Evolutionary conservation across 53 echinoderm and acorn worm genomes (phyloP).

Genomic region (Arbacia lixula): DNA sequence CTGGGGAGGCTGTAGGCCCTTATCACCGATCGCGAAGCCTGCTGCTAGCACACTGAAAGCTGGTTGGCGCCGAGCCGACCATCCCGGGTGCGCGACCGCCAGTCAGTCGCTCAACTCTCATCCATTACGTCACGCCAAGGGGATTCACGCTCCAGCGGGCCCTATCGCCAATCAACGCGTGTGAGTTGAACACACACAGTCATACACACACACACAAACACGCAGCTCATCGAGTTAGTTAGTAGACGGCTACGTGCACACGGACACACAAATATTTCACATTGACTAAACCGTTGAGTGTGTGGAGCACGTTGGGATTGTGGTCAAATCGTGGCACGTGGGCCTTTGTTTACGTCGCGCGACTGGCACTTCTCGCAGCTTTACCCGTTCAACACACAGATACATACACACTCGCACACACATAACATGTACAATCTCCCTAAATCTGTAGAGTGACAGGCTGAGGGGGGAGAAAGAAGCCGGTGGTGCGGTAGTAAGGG

Average conservation of each 20-base stretch:
- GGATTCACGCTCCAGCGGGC: constrained; percentile 55
- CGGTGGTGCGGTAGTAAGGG: constrained; percentile 51
- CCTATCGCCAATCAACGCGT: constrained; percentile 53
- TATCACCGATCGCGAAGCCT: constrained; percentile 43
- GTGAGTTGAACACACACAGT: constrained; percentile 5
- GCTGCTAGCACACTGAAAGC: constrained; percentile 46
- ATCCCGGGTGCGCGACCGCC: constrained; percentile 54
- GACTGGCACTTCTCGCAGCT: constrained; percentile 42
- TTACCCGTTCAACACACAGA: constrained; percentile 35
- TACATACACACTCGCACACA: constrained; percentile 22
- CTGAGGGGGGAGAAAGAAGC: constrained; percentile 33
- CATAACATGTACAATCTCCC: constrained; percentile 8
- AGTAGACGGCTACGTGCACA: neutral
- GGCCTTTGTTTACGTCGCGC: constrained; percentile 62
- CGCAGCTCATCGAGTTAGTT: neutral
- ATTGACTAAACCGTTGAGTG: constrained; percentile 34
- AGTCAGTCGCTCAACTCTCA: constrained; percentile 55
- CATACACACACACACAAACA: neutral
- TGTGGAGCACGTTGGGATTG: constrained; percentile 38
- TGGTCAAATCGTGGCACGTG: constrained; percentile 58
- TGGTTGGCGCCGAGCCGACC: constrained; percentile 46
- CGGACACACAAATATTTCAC: constrained; percentile 14
- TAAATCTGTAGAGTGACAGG: constrained; percentile 17
- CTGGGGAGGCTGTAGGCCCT: constrained; percentile 39
- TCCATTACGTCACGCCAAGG: constrained; percentile 59